phyloP scores from a whole-genome alignment of 2,888 invertebrate genomes.

The Dendrolimus pini region DNA sequence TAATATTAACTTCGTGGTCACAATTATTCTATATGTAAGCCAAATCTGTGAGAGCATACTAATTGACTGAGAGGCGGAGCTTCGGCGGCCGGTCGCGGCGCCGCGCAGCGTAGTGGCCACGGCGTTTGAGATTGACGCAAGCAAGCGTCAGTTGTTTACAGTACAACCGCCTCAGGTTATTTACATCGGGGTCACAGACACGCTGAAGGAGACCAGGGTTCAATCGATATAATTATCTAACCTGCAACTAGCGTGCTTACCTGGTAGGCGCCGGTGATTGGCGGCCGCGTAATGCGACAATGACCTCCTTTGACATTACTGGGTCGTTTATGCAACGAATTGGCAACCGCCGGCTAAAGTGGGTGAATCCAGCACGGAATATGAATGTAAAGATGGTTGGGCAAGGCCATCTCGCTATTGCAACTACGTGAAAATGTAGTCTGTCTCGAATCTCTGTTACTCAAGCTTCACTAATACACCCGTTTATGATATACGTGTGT shows the following conservation, averaged over 20 bases:
- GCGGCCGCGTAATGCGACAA: conserved; percentile 56
- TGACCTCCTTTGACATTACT: conserved; percentile 67
- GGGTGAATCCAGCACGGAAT: conserved; percentile 45
- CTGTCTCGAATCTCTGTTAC: conserved; percentile 23
- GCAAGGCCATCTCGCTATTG: conserved; percentile 41
- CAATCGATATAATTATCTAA: conserved; percentile 68
- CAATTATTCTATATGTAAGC: conserved; percentile 18
- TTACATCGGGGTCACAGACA: conserved; percentile 77
- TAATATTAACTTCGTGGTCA: neutral
- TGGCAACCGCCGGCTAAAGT: conserved; percentile 49
- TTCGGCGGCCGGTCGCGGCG: conserved; percentile 12
- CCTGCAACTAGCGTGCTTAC: conserved; percentile 40
- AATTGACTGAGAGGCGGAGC: conserved; percentile 29
- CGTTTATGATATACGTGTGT: conserved; percentile 22
- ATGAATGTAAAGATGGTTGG: conserved; percentile 51
- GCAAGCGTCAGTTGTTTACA: conserved; percentile 66
- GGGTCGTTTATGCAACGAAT: conserved; percentile 71
- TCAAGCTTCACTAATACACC: conserved; percentile 16
- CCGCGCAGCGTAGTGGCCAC: conserved; percentile 25
- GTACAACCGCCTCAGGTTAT: conserved; percentile 69
- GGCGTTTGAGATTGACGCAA: conserved; percentile 62
- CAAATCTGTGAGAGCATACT: conserved; percentile 33
- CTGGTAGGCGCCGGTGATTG: conserved; percentile 23
- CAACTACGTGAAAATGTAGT: conserved; percentile 20
- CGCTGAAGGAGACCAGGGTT: conserved; percentile 64